These are phyloP conservation scores for Dolichopus griseipennis DNA, from an alignment of 2,888 invertebrate species.

Conservation along the genomic window DNA sequence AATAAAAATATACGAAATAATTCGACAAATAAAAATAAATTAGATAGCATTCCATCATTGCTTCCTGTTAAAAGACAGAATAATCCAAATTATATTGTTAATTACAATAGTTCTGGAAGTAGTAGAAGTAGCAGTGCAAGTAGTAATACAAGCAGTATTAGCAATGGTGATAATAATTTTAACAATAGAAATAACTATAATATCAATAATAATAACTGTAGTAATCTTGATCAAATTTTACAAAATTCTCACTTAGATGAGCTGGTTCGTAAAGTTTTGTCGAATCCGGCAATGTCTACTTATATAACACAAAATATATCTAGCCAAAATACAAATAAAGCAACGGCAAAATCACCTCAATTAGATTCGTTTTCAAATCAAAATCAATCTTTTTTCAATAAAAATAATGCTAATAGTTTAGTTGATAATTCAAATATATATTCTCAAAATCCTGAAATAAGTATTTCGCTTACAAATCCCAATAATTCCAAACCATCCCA, in stretches of 20 bases:
- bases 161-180: background rate
- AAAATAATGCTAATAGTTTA: background rate
- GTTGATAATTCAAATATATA: background rate
- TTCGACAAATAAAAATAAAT: background rate
- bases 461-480: background rate
- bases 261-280: constrained; percentile 37
- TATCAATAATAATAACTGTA: background rate
- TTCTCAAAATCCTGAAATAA: background rate
- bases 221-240: background rate
- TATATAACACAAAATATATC: constrained; percentile 26
- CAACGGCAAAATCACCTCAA: background rate
- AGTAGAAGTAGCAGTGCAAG: constrained; percentile 16
- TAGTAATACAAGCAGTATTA: constrained; percentile 5
- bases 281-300: constrained; percentile 40
- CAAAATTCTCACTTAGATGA: constrained; percentile 10
- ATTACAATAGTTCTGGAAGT: constrained; percentile 16
- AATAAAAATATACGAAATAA: background rate
- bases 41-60: constrained; percentile 11
- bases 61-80: constrained; percentile 16
- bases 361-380: background rate
- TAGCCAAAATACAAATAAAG: constrained; percentile 2
- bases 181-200: background rate
- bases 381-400: background rate
- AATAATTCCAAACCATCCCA: background rate
- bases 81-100: constrained; percentile 12